Evolutionary conservation across 2,888 invertebrate species (phyloP).

Genomic region (Tinea pellionella): DNA sequence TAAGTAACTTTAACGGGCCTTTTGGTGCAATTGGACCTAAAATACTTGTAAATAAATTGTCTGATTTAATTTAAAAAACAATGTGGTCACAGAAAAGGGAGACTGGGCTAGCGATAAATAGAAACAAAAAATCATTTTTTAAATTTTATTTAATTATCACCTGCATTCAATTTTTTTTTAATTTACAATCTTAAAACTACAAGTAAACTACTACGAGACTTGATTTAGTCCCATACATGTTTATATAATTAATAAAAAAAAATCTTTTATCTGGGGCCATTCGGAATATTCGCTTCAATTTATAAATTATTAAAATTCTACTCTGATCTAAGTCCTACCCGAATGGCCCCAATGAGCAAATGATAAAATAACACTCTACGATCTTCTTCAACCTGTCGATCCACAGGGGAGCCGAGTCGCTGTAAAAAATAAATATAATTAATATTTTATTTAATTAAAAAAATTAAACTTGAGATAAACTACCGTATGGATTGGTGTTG

Average conservation of each 20-base stretch:
- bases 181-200: too few species aligned
- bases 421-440: background rate
- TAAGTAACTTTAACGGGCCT: too few species aligned
- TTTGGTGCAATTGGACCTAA: too few species aligned
- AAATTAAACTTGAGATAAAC: background rate
- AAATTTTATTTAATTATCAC: too few species aligned
- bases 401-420: background rate
- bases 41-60: too few species aligned
- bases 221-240: too few species aligned
- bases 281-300: background rate
- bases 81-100: too few species aligned
- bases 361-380: background rate
- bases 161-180: too few species aligned
- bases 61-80: too few species aligned
- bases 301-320: background rate
- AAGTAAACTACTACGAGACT: too few species aligned
- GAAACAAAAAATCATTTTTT: too few species aligned
- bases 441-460: background rate
- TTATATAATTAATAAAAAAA: background rate
- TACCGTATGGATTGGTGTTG: background rate
- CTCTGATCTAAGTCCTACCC: background rate
- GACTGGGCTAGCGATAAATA: too few species aligned
- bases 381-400: background rate
- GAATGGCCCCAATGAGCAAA: background rate
- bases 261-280: background rate